Evolutionary conservation across 2,113 vertebrate species (phyloP).

Genomic region (Aphelocoma coerulescens): DNA sequence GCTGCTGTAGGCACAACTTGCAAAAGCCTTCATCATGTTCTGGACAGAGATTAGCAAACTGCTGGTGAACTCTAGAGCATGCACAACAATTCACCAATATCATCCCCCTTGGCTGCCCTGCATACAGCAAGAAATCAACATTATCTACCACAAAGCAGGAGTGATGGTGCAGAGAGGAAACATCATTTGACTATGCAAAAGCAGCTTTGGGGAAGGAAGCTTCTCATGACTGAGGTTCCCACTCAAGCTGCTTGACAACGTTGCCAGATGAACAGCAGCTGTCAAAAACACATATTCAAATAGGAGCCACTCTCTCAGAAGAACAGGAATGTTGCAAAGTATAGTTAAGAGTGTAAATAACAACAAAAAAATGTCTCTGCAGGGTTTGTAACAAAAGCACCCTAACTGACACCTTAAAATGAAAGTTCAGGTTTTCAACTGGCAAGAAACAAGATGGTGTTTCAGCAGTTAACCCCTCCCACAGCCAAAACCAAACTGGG

Average conservation of each 20-base stretch:
- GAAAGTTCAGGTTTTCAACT: neutral
- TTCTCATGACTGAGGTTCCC: neutral
- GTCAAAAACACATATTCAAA: neutral
- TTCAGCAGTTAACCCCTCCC: neutral
- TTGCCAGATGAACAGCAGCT: neutral
- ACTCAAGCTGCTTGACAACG: neutral
- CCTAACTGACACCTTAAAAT: neutral
- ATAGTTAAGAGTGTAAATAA: neutral
- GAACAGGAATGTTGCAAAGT: neutral
- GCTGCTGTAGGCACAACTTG: neutral
- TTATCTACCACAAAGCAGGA: neutral
- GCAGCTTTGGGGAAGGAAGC: neutral
- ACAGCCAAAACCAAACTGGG: neutral
- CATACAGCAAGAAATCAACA: neutral
- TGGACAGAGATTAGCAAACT: neutral
- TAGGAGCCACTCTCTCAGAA: neutral
- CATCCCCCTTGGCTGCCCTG: neutral
- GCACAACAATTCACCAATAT: neutral
- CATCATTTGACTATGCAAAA: neutral
- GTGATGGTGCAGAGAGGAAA: neutral
- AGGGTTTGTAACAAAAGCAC: neutral
- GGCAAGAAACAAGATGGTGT: neutral
- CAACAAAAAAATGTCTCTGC: neutral
- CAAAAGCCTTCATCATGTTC: neutral
- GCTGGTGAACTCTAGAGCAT: neutral